Evolutionary conservation across 2,797 vertebrate genomes (phyloP), one percentile per base, ranked within the genome.

Genomic region (Sus cebifrons): DNA sequence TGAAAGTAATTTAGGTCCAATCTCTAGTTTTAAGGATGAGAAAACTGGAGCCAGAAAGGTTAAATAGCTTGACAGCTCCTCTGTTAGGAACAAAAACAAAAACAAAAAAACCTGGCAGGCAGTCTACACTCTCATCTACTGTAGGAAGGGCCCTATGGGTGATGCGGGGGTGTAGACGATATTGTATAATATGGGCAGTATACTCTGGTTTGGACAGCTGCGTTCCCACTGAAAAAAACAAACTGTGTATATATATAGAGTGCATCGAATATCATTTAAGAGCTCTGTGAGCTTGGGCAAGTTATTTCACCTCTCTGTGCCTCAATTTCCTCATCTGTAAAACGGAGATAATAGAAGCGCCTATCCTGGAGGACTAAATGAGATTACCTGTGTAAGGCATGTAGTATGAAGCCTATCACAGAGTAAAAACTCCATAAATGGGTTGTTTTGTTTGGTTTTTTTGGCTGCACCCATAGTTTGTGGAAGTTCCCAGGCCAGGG

Each of bases 1-100:
- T 86, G 95, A 82, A 89, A 78, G 60, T 79, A 86, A 75, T 84
- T 65, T 74, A 84, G 29, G 23, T 94, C 25, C 78, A 92, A 94
- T 40, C 49, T n/a, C 25, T 89, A 82, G 79, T 92, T 89, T 95
- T 92, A 82, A 96, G 60, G 84, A 70, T 32, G 32, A 93, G 29
- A 29, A 93, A 82, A 94, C 60, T 56, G 16, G 71, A 90, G 67
- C 54, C 77, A 65, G 23, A 91, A 52, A 90, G 27, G 68, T 95
- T 49, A 82, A 74, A 86, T 13, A 74, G 60, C 23, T 74, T 54
- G 21, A 81, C 25, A 79, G n/a, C 17, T 77, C 12, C 3, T 65
- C n/a, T 62, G 1, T 23, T 36, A 36, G 36, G 36, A 36, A 36
- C 36, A 36, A 36, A 36, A 36, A 36, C 36, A 36, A 36, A 36